A percentile compares a stretch with the other conserved stretches of the same genome.
phyloP scores from a whole-genome alignment of 2,797 vertebrate species.

The Simalia tracyae region DNA sequence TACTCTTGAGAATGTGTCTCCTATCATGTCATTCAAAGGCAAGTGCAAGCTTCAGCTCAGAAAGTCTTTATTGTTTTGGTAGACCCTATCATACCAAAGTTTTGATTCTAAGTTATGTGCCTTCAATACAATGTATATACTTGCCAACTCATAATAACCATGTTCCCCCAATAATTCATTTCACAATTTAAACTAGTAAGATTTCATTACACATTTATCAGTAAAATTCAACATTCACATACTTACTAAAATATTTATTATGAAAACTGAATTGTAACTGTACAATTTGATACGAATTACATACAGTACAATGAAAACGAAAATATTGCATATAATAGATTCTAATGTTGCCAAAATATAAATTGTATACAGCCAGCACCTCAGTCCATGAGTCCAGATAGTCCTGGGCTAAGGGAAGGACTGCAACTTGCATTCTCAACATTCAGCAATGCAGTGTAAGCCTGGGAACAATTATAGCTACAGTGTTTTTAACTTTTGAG shows the following conservation, averaged over 20 bases:
- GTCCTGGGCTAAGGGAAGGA: neutral
- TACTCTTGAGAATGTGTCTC: neutral
- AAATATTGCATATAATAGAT: conserved; percentile 24
- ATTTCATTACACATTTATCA: neutral
- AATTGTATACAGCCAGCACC: conserved; percentile 2
- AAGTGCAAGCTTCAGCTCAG: neutral
- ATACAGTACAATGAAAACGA: neutral
- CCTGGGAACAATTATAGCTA: neutral
- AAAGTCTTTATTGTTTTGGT: neutral
- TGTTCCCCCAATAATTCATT: neutral
- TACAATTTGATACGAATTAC: conserved; percentile 15
- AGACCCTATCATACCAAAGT: neutral
- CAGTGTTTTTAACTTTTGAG: neutral
- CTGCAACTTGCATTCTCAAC: conserved; percentile 4
- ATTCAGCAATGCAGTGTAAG: conserved; percentile 7
- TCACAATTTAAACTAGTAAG: neutral
- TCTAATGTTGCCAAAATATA: conserved; percentile 15
- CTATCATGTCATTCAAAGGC: neutral
- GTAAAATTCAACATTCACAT: neutral
- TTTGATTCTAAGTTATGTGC: neutral
- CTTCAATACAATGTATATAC: neutral
- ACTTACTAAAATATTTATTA: conserved; percentile 37
- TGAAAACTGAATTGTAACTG: conserved; percentile 24
- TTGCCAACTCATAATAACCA: neutral
- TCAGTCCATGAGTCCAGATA: neutral